Conservation (phyloP, 2,113 vertebrate genomes). For the Poeciliopsis retropinna region DNA sequence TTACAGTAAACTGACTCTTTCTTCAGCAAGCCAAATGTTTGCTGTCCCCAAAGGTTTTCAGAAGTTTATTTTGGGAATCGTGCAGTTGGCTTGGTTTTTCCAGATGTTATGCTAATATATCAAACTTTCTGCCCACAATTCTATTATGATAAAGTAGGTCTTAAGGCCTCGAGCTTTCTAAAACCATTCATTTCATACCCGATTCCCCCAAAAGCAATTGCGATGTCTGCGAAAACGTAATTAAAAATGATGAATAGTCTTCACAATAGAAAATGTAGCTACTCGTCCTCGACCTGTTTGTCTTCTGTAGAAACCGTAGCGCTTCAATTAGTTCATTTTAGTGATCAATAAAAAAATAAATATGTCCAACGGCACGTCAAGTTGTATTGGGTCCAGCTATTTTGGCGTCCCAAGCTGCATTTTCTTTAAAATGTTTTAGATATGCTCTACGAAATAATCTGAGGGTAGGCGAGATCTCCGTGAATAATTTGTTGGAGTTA, state of each 20-base stretch:
- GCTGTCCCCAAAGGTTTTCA: neutral
- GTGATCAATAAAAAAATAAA: too few relatives aligned
- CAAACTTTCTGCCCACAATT: neutral
- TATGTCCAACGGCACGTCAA: too few relatives aligned
- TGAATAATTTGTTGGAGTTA: too few relatives aligned
- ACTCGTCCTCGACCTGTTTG: too few relatives aligned
- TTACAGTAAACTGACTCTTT: constrained; percentile 12
- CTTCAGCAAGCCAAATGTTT: neutral
- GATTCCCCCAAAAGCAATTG: neutral
- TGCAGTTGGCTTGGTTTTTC: neutral
- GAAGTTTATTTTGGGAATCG: neutral
- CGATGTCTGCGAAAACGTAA: neutral
- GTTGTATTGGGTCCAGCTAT: too few relatives aligned
- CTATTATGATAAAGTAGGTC: neutral
- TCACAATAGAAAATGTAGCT: too few relatives aligned
- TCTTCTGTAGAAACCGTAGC: too few relatives aligned
- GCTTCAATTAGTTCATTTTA: too few relatives aligned
- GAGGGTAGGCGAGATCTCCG: too few relatives aligned
- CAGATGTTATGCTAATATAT: neutral
- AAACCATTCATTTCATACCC: neutral
- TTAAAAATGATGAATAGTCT: neutral
- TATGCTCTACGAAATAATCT: too few relatives aligned
- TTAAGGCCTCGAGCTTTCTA: neutral
- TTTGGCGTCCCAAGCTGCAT: too few relatives aligned
- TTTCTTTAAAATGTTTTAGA: too few relatives aligned